Conservation (phyloP, 2,888 invertebrate species). For the Apamea sordens region DNA sequence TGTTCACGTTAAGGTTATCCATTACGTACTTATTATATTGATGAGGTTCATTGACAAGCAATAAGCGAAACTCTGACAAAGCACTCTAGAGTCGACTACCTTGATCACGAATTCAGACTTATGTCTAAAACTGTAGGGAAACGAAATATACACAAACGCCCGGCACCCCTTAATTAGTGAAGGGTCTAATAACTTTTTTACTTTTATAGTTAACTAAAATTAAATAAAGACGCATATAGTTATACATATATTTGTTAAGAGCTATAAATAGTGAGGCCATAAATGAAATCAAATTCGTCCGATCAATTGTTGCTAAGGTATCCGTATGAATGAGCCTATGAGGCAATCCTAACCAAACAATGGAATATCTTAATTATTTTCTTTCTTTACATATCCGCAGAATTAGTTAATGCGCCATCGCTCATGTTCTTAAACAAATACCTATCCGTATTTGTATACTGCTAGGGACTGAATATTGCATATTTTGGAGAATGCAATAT, state of each 20-base stretch:
- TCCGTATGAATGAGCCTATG: slow-evolving; percentile 7
- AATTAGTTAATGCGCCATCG: slow-evolving; percentile 12
- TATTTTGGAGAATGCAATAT: slow-evolving; percentile 28
- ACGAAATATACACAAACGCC: slow-evolving; percentile 10
- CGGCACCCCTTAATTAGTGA: neutral
- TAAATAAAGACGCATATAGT: neutral
- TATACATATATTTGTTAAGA: neutral
- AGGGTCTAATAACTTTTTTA: neutral
- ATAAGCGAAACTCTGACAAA: slow-evolving; percentile 18
- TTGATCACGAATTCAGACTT: neutral
- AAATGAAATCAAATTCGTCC: neutral
- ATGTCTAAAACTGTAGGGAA: neutral
- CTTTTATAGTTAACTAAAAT: neutral
- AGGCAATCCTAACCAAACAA: slow-evolving; percentile 40
- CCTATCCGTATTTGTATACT: slow-evolving; percentile 12
- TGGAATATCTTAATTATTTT: slow-evolving; percentile 6
- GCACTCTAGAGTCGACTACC: slow-evolving; percentile 5
- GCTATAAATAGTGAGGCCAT: neutral
- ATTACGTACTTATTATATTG: neutral
- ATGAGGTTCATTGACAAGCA: slow-evolving; percentile 9
- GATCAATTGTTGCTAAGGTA: slow-evolving; percentile 15
- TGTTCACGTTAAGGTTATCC: neutral
- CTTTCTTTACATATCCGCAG: slow-evolving; percentile 7
- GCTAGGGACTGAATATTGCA: slow-evolving; percentile 21
- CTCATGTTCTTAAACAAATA: slow-evolving; percentile 5